Conservation (phyloP, 2,113 vertebrate genomes). For the Amblyornis subalaris region DNA sequence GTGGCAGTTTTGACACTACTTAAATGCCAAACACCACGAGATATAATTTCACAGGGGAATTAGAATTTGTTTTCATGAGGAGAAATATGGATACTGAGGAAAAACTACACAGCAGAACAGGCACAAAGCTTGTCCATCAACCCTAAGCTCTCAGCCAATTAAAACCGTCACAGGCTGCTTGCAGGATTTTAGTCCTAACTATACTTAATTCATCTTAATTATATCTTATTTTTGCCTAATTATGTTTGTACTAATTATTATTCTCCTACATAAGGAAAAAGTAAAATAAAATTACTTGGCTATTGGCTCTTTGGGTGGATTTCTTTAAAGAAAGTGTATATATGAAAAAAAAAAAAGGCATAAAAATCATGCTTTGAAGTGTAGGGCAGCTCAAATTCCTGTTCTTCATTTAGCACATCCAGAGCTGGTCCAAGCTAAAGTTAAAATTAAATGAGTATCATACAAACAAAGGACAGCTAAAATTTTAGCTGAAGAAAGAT, state of each 20-base stretch:
- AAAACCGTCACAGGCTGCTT: not conserved
- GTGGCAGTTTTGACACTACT: too few relatives aligned
- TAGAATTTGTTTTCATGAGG: too few relatives aligned
- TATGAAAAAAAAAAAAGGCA: not conserved
- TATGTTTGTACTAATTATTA: not conserved
- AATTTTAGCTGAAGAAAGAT: not conserved
- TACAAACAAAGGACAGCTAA: not conserved
- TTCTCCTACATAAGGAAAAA: not conserved
- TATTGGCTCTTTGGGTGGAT: not conserved
- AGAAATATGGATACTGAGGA: too few relatives aligned
- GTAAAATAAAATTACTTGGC: not conserved
- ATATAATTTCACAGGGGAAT: too few relatives aligned
- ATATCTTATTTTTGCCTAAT: not conserved
- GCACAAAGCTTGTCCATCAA: too few relatives aligned
- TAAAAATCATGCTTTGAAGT: not conserved
- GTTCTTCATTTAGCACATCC: not conserved
- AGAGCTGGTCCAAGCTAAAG: not conserved
- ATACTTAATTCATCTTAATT: not conserved
- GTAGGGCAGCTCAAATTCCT: not conserved
- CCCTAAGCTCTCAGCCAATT: too few relatives aligned
- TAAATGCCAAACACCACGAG: too few relatives aligned
- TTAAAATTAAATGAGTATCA: not conserved
- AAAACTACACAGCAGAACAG: too few relatives aligned
- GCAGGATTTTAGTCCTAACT: not conserved
- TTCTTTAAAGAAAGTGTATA: not conserved